Evolutionary conservation across 2,888 invertebrate genomes (phyloP), one percentile per base, ranked within the genome.

Genomic region (Orchesellides sinensis): DNA sequence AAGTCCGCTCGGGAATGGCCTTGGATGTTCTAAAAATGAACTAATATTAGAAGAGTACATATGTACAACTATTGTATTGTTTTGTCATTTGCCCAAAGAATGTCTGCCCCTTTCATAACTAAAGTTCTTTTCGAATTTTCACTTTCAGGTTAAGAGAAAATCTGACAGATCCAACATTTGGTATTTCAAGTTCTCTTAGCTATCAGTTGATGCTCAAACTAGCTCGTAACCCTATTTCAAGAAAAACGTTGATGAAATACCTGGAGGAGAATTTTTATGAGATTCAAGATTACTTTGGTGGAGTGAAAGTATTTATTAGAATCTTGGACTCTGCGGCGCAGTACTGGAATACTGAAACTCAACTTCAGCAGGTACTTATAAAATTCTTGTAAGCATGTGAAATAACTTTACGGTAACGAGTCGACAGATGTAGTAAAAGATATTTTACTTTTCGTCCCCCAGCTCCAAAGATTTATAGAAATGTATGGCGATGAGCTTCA

Each of bases 301-400:
- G 78, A 19, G 40, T 65, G 10, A 12, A 21, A 56, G 29, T 65
- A 4, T 49, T 80, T 65, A 54, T 29, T 0, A 54, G 61, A 23
- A 61, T 27, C 35, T 49, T 81, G 4, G 74, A 66, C 40, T 27
- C 21, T n/a, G 81, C 81, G 3, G 54, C 74, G 0, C 68, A 68
- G 14, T 81, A 74, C 17, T 81, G 81, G 81, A 81, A 81, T 29
- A 81, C 66, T 4, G 17, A 68, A 23, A 14, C 14, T n/a, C 35
- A 68, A 5, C 52, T 74, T n/a, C 29, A 73, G 23, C 12, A 68
- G 49, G 81, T 81, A 54, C 12, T 3, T 29, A 10, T n/a, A 27
- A 29, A 29, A 49, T n/a, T 35, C 35, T 25, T 70, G 21, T 27
- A n/a, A n/a, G n/a, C n/a, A n/a, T n/a, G n/a, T n/a, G n/a, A n/a